Percentiles rank a stretch among this genome's conserved stretches.
These are phyloP conservation scores for Alosa sapidissima DNA, from an alignment of 2,797 vertebrate species.

Conservation along the genomic window DNA sequence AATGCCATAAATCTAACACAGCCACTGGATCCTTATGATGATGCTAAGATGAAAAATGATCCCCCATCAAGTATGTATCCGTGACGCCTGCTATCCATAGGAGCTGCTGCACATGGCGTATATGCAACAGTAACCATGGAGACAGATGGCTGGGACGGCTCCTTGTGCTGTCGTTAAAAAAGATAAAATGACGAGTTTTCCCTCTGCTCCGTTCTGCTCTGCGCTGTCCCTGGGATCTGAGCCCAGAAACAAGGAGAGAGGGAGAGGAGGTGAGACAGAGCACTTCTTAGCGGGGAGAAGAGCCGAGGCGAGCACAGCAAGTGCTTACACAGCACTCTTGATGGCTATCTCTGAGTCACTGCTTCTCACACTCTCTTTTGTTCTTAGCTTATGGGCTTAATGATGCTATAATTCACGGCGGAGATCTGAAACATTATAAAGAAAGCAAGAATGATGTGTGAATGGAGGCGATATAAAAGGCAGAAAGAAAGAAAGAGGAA, in stretches of 20 bases:
- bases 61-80: background rate
- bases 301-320: background rate
- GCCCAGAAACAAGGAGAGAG: background rate
- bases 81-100: background rate
- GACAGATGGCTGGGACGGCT: background rate
- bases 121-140: background rate
- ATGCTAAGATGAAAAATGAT: background rate
- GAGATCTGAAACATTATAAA: background rate
- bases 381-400: slow-evolving; percentile 5
- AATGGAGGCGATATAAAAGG: background rate
- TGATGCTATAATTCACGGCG: background rate
- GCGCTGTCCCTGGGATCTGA: background rate
- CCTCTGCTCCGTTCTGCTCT: background rate
- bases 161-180: background rate
- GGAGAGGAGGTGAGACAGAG: background rate
- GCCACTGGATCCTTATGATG: background rate
- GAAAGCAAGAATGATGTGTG: background rate
- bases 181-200: background rate
- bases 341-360: background rate
- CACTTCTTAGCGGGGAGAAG: background rate
- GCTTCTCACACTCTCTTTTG: background rate
- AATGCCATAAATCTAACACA: background rate
- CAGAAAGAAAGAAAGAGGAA: background rate
- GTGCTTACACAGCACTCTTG: background rate
- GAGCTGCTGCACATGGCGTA: background rate